Conservation (phyloP, 2,888 invertebrate genomes). For the Sarcophaga caerulescens region DNA sequence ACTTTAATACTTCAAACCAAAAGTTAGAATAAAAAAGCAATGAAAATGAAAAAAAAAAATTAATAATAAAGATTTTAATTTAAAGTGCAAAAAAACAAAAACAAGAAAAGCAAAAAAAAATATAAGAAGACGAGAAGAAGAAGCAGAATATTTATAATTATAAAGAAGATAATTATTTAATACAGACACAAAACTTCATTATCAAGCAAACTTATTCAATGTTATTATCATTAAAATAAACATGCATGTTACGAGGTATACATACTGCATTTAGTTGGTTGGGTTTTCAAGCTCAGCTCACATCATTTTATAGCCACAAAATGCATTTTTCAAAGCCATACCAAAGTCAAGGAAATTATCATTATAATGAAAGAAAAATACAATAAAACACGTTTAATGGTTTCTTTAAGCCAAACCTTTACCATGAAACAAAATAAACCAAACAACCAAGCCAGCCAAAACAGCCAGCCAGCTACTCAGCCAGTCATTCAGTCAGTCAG, state of each 20-base stretch:
- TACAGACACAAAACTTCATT: background rate
- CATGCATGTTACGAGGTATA: slow-evolving; percentile 34
- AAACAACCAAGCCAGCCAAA: slow-evolving; percentile 1
- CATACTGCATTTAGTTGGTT: slow-evolving; percentile 40
- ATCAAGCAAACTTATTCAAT: slow-evolving; percentile 9
- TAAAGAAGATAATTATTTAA: slow-evolving; percentile 38
- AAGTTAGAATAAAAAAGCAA: background rate
- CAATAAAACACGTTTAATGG: slow-evolving; percentile 9
- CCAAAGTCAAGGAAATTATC: slow-evolving; percentile 70
- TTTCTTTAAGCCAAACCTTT: slow-evolving; percentile 60
- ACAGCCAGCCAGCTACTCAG: background rate
- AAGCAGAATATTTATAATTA: slow-evolving; percentile 30
- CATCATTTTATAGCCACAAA: slow-evolving; percentile 24
- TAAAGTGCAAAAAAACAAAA: slow-evolving; percentile 8
- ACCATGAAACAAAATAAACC: slow-evolving; percentile 60
- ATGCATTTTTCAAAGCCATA: slow-evolving; percentile 68
- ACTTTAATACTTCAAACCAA: slow-evolving; percentile 27
- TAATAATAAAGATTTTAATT: slow-evolving; percentile 19
- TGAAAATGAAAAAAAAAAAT: slow-evolving; percentile 24
- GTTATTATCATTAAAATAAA: slow-evolving; percentile 23
- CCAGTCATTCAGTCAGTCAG: background rate
- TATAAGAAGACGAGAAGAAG: no score
- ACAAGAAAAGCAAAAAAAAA: slow-evolving; percentile 31
- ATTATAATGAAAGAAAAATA: slow-evolving; percentile 27
- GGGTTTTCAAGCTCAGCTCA: slow-evolving; percentile 50